Conservation (phyloP, 2,113 vertebrate species). For the Rutilus rutilus region DNA sequence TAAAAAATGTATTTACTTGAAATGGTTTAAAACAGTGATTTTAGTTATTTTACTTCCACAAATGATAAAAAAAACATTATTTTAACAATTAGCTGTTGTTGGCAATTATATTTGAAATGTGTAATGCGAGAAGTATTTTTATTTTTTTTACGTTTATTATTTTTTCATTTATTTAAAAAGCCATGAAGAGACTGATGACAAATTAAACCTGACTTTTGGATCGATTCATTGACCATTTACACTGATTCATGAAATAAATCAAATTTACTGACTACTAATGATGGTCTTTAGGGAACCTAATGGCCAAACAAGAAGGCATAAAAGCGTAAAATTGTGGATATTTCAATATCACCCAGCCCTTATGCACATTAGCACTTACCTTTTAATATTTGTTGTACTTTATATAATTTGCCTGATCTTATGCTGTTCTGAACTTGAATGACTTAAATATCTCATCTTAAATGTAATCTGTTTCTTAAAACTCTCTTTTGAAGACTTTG, state of each 20-base stretch:
- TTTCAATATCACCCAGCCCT: not conserved
- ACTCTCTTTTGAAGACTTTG: no score
- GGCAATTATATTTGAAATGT: not conserved
- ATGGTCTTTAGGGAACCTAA: not conserved
- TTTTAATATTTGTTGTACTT: no score
- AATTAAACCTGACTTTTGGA: not conserved
- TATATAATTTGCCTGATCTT: no score
- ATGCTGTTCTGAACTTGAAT: no score
- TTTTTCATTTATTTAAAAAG: not conserved
- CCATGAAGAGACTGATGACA: not conserved
- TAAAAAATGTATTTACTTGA: not conserved
- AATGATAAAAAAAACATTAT: not conserved
- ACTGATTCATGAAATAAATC: no score
- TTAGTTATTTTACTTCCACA: not conserved
- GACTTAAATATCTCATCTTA: no score
- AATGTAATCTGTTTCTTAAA: no score
- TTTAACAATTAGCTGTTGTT: not conserved
- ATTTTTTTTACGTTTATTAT: no score
- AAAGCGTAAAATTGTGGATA: not conserved
- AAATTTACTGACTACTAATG: not conserved
- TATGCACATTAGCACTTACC: not conserved
- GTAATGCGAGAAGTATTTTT: not conserved
- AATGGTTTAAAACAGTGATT: not conserved
- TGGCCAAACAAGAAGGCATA: not conserved
- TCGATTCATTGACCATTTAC: no score